phyloP scores from a whole-genome alignment of 2,888 invertebrate genomes.

The Anagyrus pseudococci region DNA sequence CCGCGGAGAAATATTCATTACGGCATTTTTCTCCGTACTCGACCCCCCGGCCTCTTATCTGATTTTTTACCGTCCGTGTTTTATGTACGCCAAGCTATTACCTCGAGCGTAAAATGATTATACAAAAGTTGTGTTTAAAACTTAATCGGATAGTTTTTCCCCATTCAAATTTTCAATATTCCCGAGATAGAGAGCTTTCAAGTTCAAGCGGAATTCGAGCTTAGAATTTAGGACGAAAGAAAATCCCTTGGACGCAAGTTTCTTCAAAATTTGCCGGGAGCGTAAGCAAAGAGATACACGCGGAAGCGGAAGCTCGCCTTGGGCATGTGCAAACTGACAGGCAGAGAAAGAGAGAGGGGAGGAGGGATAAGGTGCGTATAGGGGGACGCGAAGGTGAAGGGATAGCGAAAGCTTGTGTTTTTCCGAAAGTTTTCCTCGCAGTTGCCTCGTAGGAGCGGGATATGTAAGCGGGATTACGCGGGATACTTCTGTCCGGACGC shows the following conservation, averaged over 20 bases:
- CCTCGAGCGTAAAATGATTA: not conserved
- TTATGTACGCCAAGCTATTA: too few species aligned
- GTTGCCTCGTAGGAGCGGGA: conserved; percentile 39
- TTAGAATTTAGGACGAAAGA: too few species aligned
- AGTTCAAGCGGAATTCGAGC: not conserved
- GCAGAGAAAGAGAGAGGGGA: conserved; percentile 13
- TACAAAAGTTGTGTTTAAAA: too few species aligned
- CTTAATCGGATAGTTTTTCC: too few species aligned
- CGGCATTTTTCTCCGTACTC: conserved; percentile 44
- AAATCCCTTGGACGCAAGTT: too few species aligned
- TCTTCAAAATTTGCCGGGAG: not conserved
- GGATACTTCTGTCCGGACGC: conserved; percentile 54
- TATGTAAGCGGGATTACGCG: conserved; percentile 51
- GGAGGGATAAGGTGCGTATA: too few species aligned
- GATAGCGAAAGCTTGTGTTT: conserved; percentile 42
- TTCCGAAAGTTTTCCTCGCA: conserved; percentile 41
- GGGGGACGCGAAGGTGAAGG: too few species aligned
- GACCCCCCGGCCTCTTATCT: conserved; percentile 12
- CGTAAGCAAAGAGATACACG: not conserved
- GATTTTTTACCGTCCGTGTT: conserved; percentile 35
- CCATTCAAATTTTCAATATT: too few species aligned
- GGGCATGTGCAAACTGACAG: conserved; percentile 2
- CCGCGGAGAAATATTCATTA: conserved; percentile 57
- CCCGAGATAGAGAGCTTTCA: too few species aligned
- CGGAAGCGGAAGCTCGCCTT: conserved; percentile 2